Evolutionary conservation across 2,888 invertebrate genomes (phyloP).

Genomic region (Thalpophila matura): DNA sequence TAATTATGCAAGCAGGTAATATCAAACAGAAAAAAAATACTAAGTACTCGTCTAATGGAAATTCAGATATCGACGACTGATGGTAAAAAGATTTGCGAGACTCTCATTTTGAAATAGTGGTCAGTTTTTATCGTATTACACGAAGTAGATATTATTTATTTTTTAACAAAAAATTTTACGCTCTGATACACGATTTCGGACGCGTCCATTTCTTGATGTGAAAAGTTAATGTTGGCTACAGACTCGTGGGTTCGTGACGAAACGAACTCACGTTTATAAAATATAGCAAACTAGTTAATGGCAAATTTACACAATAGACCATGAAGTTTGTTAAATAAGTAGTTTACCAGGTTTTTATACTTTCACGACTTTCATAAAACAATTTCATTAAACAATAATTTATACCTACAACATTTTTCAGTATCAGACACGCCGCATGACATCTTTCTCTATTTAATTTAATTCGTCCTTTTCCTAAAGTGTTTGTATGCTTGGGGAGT

Average conservation of each 20-base stretch:
- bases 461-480: no score
- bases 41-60: no score
- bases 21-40: no score
- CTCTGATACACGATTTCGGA: conserved; percentile 51
- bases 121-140: conserved; percentile 33
- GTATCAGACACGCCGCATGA: no score
- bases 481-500: no score
- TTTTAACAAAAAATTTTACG: conserved; percentile 62
- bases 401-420: no score
- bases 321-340: conserved; percentile 12
- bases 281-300: conserved; percentile 10
- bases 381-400: no score
- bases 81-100: conserved; percentile 14
- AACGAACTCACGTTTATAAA: conserved; percentile 25
- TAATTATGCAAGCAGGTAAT: no score
- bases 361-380: neutral
- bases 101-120: conserved; percentile 27
- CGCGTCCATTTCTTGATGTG: conserved; percentile 13
- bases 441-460: no score
- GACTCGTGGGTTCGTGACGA: conserved; percentile 10
- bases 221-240: conserved; percentile 19
- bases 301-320: conserved; percentile 2
- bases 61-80: neutral
- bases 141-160: conserved; percentile 13
- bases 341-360: neutral